A percentile compares a stretch with the other conserved stretches of the same genome.
phyloP scores from a whole-genome alignment of 2,888 invertebrate genomes.

The Gisinianus flammeolus region DNA sequence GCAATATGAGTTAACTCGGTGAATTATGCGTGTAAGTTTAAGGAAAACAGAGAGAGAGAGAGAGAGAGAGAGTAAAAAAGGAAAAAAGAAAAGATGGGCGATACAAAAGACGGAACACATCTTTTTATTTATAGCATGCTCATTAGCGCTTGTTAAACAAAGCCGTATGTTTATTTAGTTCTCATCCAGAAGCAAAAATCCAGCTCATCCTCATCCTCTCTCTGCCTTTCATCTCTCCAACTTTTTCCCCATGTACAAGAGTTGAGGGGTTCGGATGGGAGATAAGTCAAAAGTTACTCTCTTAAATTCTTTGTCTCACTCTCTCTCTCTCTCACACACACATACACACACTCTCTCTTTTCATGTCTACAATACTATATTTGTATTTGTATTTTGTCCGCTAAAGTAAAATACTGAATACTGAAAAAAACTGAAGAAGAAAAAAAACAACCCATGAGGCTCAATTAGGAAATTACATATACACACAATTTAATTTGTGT shows the following conservation, averaged over 20 bases:
- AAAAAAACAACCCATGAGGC: too few species aligned
- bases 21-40: neutral
- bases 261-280: too few species aligned
- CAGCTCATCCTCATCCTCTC: neutral
- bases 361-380: neutral
- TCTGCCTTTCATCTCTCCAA: neutral
- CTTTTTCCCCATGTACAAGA: neutral
- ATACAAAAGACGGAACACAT: neutral
- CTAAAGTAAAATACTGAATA: too few species aligned
- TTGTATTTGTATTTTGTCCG: neutral
- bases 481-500: too few species aligned
- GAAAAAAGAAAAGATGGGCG: neutral
- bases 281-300: too few species aligned
- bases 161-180: too few species aligned
- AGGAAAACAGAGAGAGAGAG: neutral
- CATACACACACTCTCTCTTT: neutral
- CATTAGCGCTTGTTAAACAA: neutral
- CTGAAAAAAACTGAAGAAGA: too few species aligned
- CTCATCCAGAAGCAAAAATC: too few species aligned
- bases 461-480: too few species aligned
- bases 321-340: neutral
- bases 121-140: slow-evolving; percentile 9
- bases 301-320: neutral
- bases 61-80: neutral
- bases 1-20: neutral